phyloP scores from a whole-genome alignment of 2,113 vertebrate species.

The Aplodontia rufa region DNA sequence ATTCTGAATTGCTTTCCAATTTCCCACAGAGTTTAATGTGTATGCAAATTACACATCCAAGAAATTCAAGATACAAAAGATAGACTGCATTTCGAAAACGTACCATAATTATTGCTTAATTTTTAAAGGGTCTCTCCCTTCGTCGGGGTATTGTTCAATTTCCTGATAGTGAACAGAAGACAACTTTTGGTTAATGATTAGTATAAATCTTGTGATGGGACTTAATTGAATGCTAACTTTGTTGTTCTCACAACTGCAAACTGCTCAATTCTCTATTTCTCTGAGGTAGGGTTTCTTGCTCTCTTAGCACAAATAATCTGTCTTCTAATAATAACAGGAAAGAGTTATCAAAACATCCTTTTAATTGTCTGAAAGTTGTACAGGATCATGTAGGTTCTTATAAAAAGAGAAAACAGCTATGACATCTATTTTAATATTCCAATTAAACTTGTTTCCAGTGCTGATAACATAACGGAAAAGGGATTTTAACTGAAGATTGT shows the following conservation, averaged over 20 bases:
- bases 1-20: conserved; percentile 61
- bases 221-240: conserved; percentile 69
- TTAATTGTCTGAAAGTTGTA: not conserved
- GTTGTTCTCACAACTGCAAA: conserved; percentile 64
- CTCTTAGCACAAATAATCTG: conserved; percentile 41
- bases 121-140: conserved; percentile 71
- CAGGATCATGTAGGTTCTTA: not conserved
- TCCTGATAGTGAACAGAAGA: conserved; percentile 64
- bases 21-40: conserved; percentile 61
- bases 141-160: conserved; percentile 51
- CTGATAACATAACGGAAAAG: not conserved
- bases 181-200: conserved; percentile 75
- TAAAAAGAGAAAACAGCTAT: not conserved
- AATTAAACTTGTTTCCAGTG: not conserved
- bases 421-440: not conserved
- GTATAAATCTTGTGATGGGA: conserved; percentile 54
- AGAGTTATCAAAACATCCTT: conserved; percentile 16
- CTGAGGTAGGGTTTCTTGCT: conserved; percentile 67
- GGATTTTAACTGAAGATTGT: not conserved
- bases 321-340: conserved; percentile 46
- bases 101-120: conserved; percentile 67
- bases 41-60: conserved; percentile 70
- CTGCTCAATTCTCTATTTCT: conserved; percentile 42
- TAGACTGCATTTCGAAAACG: conserved; percentile 64
- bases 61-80: conserved; percentile 49